Evolutionary conservation across 2,113 vertebrate species (phyloP).

Genomic region (Bubo scandiacus): DNA sequence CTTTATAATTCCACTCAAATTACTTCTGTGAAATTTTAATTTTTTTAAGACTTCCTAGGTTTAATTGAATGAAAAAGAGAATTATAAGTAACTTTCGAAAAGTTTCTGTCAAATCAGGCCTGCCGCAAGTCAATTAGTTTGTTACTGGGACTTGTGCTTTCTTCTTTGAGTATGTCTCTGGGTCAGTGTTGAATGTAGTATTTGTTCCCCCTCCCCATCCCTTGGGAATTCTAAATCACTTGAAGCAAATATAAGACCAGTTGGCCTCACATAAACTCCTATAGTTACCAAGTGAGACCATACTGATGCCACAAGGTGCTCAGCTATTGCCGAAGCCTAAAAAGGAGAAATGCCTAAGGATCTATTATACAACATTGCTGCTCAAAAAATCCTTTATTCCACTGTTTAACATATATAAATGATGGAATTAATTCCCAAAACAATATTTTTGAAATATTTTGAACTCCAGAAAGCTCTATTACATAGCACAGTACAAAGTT

Average conservation of each 20-base stretch:
- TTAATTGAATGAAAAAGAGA: neutral
- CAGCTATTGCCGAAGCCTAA: neutral
- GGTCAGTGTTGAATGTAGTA: neutral
- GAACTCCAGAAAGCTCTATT: neutral
- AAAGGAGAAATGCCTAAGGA: neutral
- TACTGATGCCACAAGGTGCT: neutral
- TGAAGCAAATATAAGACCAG: neutral
- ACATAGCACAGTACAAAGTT: neutral
- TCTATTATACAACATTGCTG: neutral
- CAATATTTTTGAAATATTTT: neutral
- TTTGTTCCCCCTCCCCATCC: neutral
- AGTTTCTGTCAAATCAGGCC: neutral
- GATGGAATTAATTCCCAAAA: neutral
- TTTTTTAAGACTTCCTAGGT: neutral
- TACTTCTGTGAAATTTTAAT: neutral
- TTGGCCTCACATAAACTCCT: neutral
- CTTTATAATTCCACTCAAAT: neutral
- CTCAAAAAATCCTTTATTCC: neutral
- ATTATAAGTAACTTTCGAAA: neutral
- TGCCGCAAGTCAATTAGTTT: neutral
- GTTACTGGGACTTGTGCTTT: neutral
- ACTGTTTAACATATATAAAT: neutral
- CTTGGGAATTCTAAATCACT: neutral
- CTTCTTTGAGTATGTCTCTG: neutral
- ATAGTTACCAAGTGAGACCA: neutral